A percentile compares a stretch with the other conserved stretches of the same genome.
Evolutionary conservation across 2,888 invertebrate species (phyloP).

Genomic region (Eupithecia pulchellata): DNA sequence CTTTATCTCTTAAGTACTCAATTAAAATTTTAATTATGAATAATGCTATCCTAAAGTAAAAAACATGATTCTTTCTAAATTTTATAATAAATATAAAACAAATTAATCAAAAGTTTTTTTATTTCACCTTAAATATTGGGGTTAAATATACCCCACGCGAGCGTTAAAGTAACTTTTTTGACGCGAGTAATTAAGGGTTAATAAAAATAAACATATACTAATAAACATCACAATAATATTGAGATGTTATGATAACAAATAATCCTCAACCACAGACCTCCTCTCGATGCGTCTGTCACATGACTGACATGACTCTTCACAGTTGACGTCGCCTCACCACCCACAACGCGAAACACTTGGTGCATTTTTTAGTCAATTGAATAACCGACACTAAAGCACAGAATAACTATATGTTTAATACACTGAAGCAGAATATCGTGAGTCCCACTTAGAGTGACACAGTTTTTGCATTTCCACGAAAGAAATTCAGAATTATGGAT

Average conservation of each 20-base stretch:
- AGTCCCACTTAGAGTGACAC: conserved; percentile 38
- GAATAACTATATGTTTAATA: no score
- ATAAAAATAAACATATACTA: background rate
- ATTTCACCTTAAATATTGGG: no score
- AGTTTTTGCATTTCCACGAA: conserved; percentile 35
- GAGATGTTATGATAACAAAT: background rate
- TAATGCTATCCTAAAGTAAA: no score
- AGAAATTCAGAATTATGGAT: conserved; percentile 21
- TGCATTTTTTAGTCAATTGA: conserved; percentile 33
- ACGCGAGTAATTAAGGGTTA: no score
- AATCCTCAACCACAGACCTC: background rate
- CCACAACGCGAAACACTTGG: conserved; percentile 21
- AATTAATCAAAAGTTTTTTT: no score
- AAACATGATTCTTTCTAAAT: no score
- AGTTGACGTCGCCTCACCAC: background rate
- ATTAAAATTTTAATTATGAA: no score
- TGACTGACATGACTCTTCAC: background rate
- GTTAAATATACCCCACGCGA: no score
- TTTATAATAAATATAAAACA: no score
- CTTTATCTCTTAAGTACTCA: no score
- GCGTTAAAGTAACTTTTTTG: no score
- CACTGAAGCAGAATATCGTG: conserved; percentile 30
- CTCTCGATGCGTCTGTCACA: background rate
- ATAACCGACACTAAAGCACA: conserved; percentile 39
- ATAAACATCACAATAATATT: background rate